A percentile compares a stretch with the other conserved stretches of the same genome.
Conservation (phyloP, 2,797 vertebrate genomes). For the Hapalemur alaotrensis region DNA sequence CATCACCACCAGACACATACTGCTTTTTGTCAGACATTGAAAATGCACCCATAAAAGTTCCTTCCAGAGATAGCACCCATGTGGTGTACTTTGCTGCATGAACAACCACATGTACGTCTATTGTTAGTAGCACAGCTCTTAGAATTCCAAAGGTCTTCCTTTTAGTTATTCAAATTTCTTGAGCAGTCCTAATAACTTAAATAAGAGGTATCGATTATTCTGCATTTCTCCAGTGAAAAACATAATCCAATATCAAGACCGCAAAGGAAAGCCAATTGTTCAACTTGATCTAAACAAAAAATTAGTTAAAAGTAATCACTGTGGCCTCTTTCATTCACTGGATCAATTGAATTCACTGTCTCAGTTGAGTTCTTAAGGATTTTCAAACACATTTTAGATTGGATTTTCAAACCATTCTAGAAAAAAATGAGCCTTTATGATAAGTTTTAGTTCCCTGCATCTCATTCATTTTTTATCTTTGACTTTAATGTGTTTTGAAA, state of each 20-base stretch:
- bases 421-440: background rate
- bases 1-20: background rate
- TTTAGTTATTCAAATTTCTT: slow-evolving; percentile 75
- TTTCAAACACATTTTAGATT: slow-evolving; percentile 57
- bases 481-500: slow-evolving; percentile 17
- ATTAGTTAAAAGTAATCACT: slow-evolving; percentile 49
- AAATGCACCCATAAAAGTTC: background rate
- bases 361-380: slow-evolving; percentile 46
- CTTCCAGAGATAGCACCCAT: background rate
- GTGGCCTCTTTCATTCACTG: slow-evolving; percentile 49
- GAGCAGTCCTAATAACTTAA: slow-evolving; percentile 74
- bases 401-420: background rate
- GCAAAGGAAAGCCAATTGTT: slow-evolving; percentile 45
- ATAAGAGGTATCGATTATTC: slow-evolving; percentile 71
- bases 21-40: background rate
- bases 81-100: background rate
- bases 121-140: background rate
- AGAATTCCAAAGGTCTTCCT: slow-evolving; percentile 7
- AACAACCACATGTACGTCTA: background rate
- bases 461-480: slow-evolving; percentile 12
- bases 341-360: slow-evolving; percentile 57
- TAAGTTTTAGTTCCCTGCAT: background rate
- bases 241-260: slow-evolving; percentile 67
- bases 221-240: slow-evolving; percentile 40
- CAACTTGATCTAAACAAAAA: slow-evolving; percentile 66